Base-by-base conservation (phyloP, 2,113 vertebrate species). In the Lepus europaeus region DNA sequence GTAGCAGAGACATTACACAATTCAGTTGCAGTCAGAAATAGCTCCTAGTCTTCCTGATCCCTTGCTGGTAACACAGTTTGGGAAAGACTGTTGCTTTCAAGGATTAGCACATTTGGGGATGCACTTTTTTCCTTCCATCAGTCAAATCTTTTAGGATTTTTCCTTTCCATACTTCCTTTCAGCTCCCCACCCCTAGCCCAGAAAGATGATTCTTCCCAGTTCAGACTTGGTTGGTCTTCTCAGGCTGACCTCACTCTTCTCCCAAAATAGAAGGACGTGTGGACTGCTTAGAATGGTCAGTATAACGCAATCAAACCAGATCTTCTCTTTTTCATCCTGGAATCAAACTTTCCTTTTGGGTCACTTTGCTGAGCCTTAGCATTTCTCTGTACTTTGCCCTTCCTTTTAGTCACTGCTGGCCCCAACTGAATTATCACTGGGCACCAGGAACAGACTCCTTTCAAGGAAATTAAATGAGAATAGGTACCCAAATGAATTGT, bases 391-490 rank as follows among this genome's bases (percentile, higher is more conserved):
- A 64, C 77, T 79, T 87, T 66, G 49, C 27, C 61, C 31, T 89
- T 95, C 25, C 51, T 76, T 89, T 73, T 56, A 66, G 73, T 94
- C 53, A 76, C 14, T 66, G 3, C 27, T 91, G 36, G 36, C 91
- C 70, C 63, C n/a, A 5, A 80, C n/a, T 94, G 85, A 89, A 73
- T 96, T 78, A 95, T 64, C 83, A 89, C 39, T 95, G 86, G 90
- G 83, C 73, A 96, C 92, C 92, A 90, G 94, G 93, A 91, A 94
- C 49, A 95, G 45, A 69, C 36, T 93, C 49, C 88, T 95, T 84
- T 90, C 93, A 95, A 96, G 86, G 56, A 97, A 95, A 96, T 85
- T 97, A 94, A 97, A 56, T 93, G 85, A 97, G 72, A 83, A 93
- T 69, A 96, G 80, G 86, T 97, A 93, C 87, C 77, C 95, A 78